Percentiles rank a stretch among this genome's conserved stretches.
These are phyloP conservation scores for Clarias pachynema DNA, from an alignment of 2,797 vertebrate genomes.

Conservation along the genomic window DNA sequence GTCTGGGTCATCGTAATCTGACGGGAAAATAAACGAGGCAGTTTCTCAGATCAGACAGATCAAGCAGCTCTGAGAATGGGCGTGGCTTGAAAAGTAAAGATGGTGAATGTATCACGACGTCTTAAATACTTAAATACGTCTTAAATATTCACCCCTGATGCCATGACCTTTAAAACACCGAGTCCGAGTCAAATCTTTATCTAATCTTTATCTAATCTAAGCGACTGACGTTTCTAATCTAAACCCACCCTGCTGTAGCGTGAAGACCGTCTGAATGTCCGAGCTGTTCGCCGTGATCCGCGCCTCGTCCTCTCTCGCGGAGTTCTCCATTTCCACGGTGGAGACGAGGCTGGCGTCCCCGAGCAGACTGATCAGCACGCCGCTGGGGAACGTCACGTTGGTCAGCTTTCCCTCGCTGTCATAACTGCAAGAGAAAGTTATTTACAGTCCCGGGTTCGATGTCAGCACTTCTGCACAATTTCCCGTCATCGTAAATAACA, in stretches of 20 bases:
- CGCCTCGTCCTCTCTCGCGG: constrained; percentile 90
- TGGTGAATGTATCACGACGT: background rate
- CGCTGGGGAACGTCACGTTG: constrained; percentile 96
- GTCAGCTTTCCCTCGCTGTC: constrained; percentile 95
- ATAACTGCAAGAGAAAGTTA: constrained; percentile 76
- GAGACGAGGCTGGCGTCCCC: constrained; percentile 89
- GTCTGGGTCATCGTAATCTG: background rate
- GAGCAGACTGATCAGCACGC: constrained; percentile 92
- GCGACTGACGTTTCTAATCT: background rate
- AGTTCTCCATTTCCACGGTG: constrained; percentile 92
- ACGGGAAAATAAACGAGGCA: background rate
- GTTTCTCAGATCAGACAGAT: background rate
- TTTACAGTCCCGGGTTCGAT: background rate
- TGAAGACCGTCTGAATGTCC: constrained; percentile 91
- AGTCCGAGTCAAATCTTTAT: background rate
- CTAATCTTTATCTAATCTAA: background rate
- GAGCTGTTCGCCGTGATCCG: constrained; percentile 95
- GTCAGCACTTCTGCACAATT: background rate
- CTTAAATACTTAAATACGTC: too few relatives aligned
- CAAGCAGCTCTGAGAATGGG: background rate
- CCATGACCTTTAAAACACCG: background rate
- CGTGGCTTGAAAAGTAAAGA: background rate
- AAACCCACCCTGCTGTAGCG: constrained; percentile 89
- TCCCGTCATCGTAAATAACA: background rate
- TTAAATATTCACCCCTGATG: background rate